Conservation (phyloP, 2,797 vertebrate genomes). For the Sciurus vulgaris region DNA sequence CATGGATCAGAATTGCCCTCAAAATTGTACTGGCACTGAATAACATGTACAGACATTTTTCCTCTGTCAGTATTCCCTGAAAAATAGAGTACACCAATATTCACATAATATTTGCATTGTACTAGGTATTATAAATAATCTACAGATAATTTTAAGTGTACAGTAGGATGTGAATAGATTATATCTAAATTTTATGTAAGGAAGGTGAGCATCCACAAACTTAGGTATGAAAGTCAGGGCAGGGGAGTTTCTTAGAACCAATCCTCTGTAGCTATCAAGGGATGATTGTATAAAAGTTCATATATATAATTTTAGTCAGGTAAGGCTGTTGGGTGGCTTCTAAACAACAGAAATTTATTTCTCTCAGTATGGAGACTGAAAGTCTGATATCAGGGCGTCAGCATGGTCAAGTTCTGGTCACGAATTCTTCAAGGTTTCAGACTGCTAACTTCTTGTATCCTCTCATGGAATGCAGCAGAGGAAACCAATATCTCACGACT, state of each 20-base stretch:
- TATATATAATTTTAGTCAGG: neutral
- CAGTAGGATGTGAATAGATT: neutral
- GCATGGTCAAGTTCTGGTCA: neutral
- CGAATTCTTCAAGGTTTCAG: neutral
- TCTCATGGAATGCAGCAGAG: neutral
- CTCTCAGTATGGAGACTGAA: neutral
- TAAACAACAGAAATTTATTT: neutral
- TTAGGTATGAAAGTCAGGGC: neutral
- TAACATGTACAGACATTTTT: neutral
- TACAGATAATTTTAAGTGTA: neutral
- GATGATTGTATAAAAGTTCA: neutral
- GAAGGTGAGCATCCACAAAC: neutral
- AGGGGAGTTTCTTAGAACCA: neutral
- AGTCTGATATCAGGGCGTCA: neutral
- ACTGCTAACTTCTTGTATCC: neutral
- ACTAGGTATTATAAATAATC: neutral
- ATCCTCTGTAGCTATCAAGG: neutral
- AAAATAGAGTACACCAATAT: neutral
- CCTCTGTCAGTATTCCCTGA: neutral
- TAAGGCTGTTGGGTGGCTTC: neutral
- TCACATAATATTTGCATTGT: too few relatives aligned
- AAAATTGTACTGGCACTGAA: neutral
- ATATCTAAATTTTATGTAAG: too few relatives aligned
- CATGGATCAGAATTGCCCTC: neutral
- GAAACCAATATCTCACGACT: neutral